Evolutionary conservation across 2,797 vertebrate genomes (phyloP).

Genomic region (Valencia hispanica): DNA sequence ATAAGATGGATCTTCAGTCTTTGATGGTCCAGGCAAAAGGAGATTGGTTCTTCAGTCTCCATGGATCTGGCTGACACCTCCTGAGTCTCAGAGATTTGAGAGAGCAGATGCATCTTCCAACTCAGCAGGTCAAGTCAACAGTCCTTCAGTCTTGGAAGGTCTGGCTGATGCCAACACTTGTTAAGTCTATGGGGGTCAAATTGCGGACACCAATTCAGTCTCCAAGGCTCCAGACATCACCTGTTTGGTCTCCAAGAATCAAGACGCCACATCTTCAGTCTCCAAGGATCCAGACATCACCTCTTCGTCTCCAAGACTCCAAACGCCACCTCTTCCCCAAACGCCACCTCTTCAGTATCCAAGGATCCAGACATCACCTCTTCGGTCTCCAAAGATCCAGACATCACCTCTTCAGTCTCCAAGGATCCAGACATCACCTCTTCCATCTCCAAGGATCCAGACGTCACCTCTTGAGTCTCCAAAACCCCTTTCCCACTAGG

Average conservation of each 20-base stretch:
- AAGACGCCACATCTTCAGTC: too few relatives aligned
- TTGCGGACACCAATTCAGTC: background rate
- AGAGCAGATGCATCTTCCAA: background rate
- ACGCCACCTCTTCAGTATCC: too few relatives aligned
- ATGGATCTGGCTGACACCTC: background rate
- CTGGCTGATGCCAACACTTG: background rate
- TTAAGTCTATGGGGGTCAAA: background rate
- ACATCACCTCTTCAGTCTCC: background rate
- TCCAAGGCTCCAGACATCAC: background rate
- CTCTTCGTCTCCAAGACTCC: background rate
- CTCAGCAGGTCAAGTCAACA: background rate
- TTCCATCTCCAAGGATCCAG: too few relatives aligned
- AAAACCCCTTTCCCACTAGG: too few relatives aligned
- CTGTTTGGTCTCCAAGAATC: too few relatives aligned
- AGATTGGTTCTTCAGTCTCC: background rate
- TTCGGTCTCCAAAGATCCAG: background rate
- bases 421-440: too few relatives aligned
- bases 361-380: too few relatives aligned
- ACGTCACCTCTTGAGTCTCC: too few relatives aligned
- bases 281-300: background rate
- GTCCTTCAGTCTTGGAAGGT: background rate
- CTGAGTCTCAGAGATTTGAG: background rate
- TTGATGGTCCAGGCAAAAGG: background rate
- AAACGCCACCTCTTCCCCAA: background rate
- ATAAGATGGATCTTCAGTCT: background rate